phyloP scores from a whole-genome alignment of 2,113 vertebrate genomes.

The Syngnathus scovelli region DNA sequence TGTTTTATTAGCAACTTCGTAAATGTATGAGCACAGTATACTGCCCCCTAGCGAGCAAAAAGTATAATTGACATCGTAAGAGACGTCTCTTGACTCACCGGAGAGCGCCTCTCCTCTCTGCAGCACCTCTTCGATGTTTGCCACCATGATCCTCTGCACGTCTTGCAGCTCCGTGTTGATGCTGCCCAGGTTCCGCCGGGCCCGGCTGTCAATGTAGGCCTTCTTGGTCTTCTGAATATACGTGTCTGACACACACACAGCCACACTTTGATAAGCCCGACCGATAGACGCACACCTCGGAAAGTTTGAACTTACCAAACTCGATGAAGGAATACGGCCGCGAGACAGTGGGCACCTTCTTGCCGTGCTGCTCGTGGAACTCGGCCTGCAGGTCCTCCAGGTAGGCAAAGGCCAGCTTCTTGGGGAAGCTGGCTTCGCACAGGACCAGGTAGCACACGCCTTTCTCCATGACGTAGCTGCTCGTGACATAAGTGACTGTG shows the following conservation, averaged over 20 bases:
- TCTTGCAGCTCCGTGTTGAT: conserved; percentile 98
- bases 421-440: conserved; percentile 90
- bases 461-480: conserved; percentile 89
- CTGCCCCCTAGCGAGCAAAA: no score
- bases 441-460: conserved; percentile 94
- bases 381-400: conserved; percentile 93
- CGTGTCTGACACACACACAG: conserved; percentile 73
- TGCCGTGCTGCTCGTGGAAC: conserved; percentile 96
- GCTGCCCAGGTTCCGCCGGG: conserved; percentile 89
- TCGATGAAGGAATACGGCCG: conserved; percentile 98
- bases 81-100: conserved; percentile 64
- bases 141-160: conserved; percentile 98
- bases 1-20: no score
- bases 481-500: neutral
- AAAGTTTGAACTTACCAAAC: conserved; percentile 79
- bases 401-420: conserved; percentile 94
- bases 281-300: no score
- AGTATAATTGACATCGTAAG: no score
- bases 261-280: no score
- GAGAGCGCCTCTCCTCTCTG: conserved; percentile 94
- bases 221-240: conserved; percentile 99
- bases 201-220: conserved; percentile 94
- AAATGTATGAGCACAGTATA: no score
- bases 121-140: conserved; percentile 96
- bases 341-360: conserved; percentile 91